Conservation (phyloP, 2,888 invertebrate genomes). For the Prosopocoilus inquinatus region DNA sequence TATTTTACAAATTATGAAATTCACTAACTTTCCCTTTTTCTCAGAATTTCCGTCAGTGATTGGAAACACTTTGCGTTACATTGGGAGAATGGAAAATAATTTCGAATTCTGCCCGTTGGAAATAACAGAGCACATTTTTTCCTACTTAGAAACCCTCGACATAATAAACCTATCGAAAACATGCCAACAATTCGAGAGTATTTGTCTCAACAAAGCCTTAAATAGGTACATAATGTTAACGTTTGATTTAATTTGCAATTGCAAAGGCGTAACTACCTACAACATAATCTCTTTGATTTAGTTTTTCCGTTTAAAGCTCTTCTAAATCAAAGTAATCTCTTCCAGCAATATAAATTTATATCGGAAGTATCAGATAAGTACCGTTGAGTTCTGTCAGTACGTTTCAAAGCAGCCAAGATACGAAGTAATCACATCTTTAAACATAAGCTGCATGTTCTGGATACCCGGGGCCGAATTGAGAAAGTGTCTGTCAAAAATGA, state of each 20-base stretch:
- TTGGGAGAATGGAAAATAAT: constrained; percentile 6
- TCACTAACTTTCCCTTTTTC: too few species aligned
- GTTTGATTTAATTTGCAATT: too few species aligned
- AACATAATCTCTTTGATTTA: too few species aligned
- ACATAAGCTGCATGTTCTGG: constrained; percentile 14
- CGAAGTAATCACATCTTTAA: constrained; percentile 2
- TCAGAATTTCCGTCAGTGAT: too few species aligned
- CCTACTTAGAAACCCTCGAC: constrained; percentile 7
- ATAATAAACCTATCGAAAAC: constrained; percentile 10
- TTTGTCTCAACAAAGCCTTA: constrained; percentile 5
- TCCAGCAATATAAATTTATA: constrained; percentile 7
- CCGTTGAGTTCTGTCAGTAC: too few species aligned
- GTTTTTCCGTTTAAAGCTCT: background rate
- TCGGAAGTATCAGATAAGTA: constrained; percentile 8
- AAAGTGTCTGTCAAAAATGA: constrained; percentile 5
- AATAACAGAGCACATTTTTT: constrained; percentile 13
- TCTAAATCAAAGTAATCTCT: background rate
- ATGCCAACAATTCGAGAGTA: constrained; percentile 3
- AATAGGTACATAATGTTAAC: background rate
- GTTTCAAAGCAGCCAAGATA: constrained; percentile 5
- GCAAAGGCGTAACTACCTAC: too few species aligned
- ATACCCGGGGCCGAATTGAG: constrained; percentile 13
- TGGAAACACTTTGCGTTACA: background rate
- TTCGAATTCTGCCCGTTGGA: constrained; percentile 8
- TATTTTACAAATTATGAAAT: too few species aligned